phyloP scores from a whole-genome alignment of 1,140 invertebrate genomes.

The Ips nitidus region DNA sequence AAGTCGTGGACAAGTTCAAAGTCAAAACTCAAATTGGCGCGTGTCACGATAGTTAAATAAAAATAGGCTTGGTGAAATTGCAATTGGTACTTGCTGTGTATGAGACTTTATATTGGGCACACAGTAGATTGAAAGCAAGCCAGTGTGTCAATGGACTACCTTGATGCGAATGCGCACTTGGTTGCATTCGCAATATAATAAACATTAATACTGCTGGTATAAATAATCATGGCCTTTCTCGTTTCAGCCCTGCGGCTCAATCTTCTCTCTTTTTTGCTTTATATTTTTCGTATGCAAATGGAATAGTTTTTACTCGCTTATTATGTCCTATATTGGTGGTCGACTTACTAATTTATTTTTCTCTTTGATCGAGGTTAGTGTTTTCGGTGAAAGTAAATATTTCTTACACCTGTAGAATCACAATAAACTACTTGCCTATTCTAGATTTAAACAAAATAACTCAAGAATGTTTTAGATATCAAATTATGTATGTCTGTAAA shows the following conservation, averaged over 20 bases:
- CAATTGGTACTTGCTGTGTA: slow-evolving; percentile 45
- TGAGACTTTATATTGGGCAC: slow-evolving; percentile 48
- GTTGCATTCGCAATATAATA: slow-evolving; percentile 22
- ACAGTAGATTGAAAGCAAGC: slow-evolving; percentile 51
- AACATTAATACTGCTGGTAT: slow-evolving; percentile 37
- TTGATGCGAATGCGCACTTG: slow-evolving; percentile 32
- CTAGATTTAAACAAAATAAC: too few species aligned
- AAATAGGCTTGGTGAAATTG: slow-evolving; percentile 23
- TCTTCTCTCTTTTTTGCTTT: slow-evolving; percentile 8
- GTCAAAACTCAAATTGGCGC: neutral
- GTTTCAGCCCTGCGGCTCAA: slow-evolving; percentile 1
- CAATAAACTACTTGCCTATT: too few species aligned
- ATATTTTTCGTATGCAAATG: slow-evolving; percentile 8
- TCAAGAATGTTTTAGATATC: too few species aligned
- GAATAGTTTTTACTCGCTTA: slow-evolving; percentile 5
- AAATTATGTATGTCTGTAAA: too few species aligned
- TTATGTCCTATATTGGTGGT: slow-evolving; percentile 13
- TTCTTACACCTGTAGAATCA: neutral
- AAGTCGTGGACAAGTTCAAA: neutral
- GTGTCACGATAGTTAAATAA: slow-evolving; percentile 5
- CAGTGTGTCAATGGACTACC: slow-evolving; percentile 49
- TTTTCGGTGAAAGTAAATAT: slow-evolving; percentile 11
- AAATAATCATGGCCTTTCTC: slow-evolving; percentile 26
- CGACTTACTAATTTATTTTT: slow-evolving; percentile 15
- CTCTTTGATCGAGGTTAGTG: neutral